Evolutionary conservation across 2,797 vertebrate genomes (phyloP).

Genomic region (Trachurus trachurus): DNA sequence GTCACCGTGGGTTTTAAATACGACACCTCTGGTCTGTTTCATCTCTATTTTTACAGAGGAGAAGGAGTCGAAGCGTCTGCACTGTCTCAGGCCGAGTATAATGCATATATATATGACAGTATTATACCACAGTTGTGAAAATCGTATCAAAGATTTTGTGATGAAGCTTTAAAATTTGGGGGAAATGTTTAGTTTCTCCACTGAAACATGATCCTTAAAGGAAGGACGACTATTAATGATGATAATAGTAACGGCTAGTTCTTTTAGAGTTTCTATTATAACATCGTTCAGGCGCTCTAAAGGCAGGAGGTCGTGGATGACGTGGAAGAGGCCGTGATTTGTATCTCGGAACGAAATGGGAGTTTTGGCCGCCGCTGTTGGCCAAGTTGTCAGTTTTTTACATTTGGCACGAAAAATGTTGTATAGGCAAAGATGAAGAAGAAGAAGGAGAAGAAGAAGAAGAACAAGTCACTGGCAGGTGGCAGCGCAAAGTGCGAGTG

Average conservation of each 20-base stretch:
- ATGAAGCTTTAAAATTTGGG: background rate
- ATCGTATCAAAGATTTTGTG: background rate
- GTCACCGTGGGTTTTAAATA: background rate
- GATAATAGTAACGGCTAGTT: background rate
- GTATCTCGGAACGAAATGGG: constrained; percentile 37
- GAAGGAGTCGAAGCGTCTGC: constrained; percentile 14
- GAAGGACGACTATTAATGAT: background rate
- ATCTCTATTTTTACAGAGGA: constrained; percentile 28
- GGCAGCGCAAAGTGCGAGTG: constrained; percentile 16
- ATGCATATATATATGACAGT: constrained; percentile 13
- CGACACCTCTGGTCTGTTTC: background rate
- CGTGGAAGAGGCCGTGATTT: constrained; percentile 7
- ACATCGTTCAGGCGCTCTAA: background rate
- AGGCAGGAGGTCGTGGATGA: background rate
- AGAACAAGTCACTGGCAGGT: constrained; percentile 33
- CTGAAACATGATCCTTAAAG: background rate
- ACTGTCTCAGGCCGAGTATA: constrained; percentile 13
- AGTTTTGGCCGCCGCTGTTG: constrained; percentile 38
- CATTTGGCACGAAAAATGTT: constrained; percentile 63
- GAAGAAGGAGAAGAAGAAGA: no score
- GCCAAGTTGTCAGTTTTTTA: constrained; percentile 43
- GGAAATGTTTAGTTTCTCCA: background rate
- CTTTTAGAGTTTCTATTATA: background rate
- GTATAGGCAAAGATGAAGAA: constrained; percentile 33
- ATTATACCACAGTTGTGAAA: constrained; percentile 4